Evolutionary conservation across 2,797 vertebrate genomes (phyloP), one percentile per base, ranked within the genome.

Genomic region (Gallinago nigripennis): DNA sequence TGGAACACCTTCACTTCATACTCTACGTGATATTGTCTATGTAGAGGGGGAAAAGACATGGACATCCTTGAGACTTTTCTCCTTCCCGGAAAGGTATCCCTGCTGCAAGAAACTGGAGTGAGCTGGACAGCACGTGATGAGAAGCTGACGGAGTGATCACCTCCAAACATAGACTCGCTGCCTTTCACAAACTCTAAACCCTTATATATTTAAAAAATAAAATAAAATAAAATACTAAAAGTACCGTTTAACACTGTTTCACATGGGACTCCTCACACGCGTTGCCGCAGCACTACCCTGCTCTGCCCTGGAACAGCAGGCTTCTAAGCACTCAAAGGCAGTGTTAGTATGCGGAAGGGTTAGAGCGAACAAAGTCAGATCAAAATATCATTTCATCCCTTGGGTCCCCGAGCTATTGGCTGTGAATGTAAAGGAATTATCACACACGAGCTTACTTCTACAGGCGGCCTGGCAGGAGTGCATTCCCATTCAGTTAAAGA

Each of bases 391-490:
- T 66, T 92, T 91, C 51, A n/a, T 86, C 82, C 86, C 77, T 66
- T 84, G 87, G 35, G 79, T 37, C 31, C 78, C n/a, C 3, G 13
- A 87, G 30, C 23, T 68, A 33, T 43, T 88, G 85, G 71, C 39
- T 85, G 86, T 53, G 90, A 95, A 94, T 54, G 77, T 83, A 86
- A 90, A 91, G 68, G 86, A 91, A 86, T 94, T 95, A 93, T 79
- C 89, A 70, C 82, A 90, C 73, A 50, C 11, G 4, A 70, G 64
- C 69, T 72, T 66, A 39, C 87, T 91, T 78, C 78, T 64, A 64
- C 50, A 91, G 77, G 68, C 39, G 0, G 12, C 58, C 80, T 82
- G 63, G 90, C 73, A 86, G 56, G 75, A 90, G 92, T 11, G 37
- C 69, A 70, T 60, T 79, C 66, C 85, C 50, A 65, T 83, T 88